Evolutionary conservation across 2,797 vertebrate genomes (phyloP), one percentile per base, ranked within the genome.

Genomic region (Caiman crocodilus): DNA sequence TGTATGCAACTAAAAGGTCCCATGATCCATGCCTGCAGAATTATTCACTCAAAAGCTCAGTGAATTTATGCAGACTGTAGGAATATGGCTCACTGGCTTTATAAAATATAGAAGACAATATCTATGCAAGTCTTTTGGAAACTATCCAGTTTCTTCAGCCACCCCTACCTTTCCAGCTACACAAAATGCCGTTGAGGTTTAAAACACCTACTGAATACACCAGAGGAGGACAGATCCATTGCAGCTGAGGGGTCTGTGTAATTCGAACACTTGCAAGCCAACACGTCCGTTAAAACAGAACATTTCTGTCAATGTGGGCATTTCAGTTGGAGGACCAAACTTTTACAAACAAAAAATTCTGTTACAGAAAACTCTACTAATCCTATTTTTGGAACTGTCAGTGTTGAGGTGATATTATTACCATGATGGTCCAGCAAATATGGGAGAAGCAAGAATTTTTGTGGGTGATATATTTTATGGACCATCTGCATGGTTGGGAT

Each of bases 1-100:
- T 57, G 26, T 16, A 16, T n/a, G n/a, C 1, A 1, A 6, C n/a
- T 79, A 20, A 42, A 63, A 79, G 57, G 18, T 32, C 0, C 16
- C 60, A 4, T 32, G n/a, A 4, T 80, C 71, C 25, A 10, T 4
- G 20, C 3, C 42, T 50, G 42, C 42, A 5, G 23, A 35, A 14
- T 71, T 23, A 71, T 15, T 14, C 4, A 14, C 32, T 21, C 35
- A 21, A 35, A 69, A 71, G 69, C 69, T 13, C 42, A 23, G 35
- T 71, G 23, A 69, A 69, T 6, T 35, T 11, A 17, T 69, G 67
- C 21, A 69, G 32, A 69, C 17, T 69, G 67, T 69, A 13, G 30
- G 32, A 67, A 23, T 35, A 35, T 69, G 67, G 32, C 69, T 21
- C 11, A 11, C 35, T 35, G 67, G 30, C 21, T 71, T 42, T 71